Base-by-base conservation (phyloP, 2,888 invertebrate species). In the Rotaria sp. region DNA sequence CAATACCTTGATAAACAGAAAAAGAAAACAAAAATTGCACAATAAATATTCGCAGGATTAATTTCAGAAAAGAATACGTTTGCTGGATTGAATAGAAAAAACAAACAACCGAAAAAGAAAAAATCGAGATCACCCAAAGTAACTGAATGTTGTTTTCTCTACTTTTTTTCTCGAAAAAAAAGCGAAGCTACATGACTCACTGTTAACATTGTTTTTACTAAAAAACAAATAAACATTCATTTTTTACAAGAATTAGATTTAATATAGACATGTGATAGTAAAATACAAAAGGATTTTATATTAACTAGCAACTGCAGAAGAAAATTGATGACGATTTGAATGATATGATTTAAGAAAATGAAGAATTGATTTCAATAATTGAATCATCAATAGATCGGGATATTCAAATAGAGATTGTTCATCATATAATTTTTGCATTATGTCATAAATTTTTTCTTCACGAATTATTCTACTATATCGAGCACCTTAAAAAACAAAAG, bases 71-170 rank as follows among this genome's bases (percentile, higher is more conserved):
- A 67, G 5, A 35, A 67, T 30, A 35, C 13, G 13, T 26, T 5
- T 30, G 67, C 67, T 67, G 67, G 67, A 67, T 67, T 67, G 67
- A 67, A 30, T 67, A 67, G 30, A 67, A n/a, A 67, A 67, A 50
- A 15, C 18, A 50, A 50, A 50, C 11, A 45, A 45, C 5, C 7
- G 11, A 50, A 50, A 15, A 67, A 35, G 2, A 67, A 67, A 67
- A 3, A 35, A 30, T 67, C 67, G 67, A 67, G 67, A 67, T 67
- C 67, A 67, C 67, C 35, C 15, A 13, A 67, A 67, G 18, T n/a
- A n/a, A 15, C 35, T 67, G 15, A 30, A 30, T n/a, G 21, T 30
- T 30, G 30, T 35, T 67, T 24, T 21, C 24, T 50, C 3, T 50
- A 13, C n/a, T n/a, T 59, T 13, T 8, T n/a, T n/a, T n/a, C 1